Evolutionary conservation across 1,140 invertebrate species (phyloP).

Genomic region (Zaprionus vittiger): DNA sequence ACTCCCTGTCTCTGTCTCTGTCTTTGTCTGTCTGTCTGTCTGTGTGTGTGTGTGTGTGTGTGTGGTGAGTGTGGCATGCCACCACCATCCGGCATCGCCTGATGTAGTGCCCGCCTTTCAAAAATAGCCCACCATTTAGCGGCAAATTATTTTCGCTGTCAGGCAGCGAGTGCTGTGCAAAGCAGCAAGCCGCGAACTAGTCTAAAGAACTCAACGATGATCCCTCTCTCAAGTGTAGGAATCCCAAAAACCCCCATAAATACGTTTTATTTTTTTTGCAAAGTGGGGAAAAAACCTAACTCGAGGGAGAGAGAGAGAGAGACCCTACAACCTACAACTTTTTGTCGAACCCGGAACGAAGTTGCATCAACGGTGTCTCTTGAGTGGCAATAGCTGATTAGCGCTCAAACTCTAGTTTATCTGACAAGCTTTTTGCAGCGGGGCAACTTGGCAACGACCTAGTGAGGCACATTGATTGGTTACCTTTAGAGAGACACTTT

Average conservation of each 20-base stretch:
- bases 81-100: conserved; percentile 39
- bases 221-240: not conserved
- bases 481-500: not conserved
- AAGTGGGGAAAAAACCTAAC: not conserved
- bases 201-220: conserved; percentile 19
- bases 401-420: not conserved
- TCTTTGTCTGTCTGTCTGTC: conserved; percentile 22
- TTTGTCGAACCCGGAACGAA: conserved; percentile 2
- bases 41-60: conserved; percentile 16
- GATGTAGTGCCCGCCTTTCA: conserved; percentile 49
- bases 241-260: not conserved
- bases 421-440: not conserved
- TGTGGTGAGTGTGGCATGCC: conserved; percentile 37
- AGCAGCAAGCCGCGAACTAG: conserved; percentile 34
- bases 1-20: not conserved
- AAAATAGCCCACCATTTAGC: conserved; percentile 55
- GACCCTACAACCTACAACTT: not conserved
- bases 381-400: not conserved
- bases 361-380: not conserved
- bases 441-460: not conserved
- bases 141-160: conserved; percentile 53
- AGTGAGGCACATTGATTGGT: not conserved
- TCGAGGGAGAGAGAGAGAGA: not conserved
- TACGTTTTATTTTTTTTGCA: not conserved
- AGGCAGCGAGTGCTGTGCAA: conserved; percentile 46